These are phyloP conservation scores for Cinclus cinclus DNA, from an alignment of 2,113 vertebrate genomes.

Conservation along the genomic window DNA sequence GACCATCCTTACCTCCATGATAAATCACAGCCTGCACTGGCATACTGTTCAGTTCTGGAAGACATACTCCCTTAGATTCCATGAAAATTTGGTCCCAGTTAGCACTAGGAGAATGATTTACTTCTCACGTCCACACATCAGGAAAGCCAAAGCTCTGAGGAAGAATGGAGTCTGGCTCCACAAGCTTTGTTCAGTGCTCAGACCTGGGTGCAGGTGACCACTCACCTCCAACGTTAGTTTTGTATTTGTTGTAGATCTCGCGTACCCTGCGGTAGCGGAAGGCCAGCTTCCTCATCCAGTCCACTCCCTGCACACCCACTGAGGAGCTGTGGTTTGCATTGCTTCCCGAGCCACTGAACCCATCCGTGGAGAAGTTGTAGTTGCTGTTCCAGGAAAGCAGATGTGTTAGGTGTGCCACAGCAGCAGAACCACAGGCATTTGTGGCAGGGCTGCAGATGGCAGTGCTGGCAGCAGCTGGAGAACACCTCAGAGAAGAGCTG, in stretches of 20 bases:
- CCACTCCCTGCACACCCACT: constrained; percentile 89
- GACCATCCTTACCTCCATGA: fast-evolving
- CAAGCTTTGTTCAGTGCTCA: not conserved
- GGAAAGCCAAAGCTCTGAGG: not conserved
- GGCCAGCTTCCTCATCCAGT: constrained; percentile 98
- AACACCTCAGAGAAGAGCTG: not conserved
- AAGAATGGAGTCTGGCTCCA: not conserved
- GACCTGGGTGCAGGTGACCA: not conserved
- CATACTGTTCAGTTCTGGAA: not conserved
- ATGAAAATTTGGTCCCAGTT: not conserved
- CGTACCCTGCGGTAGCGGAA: constrained; percentile 95
- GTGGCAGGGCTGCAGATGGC: fast-evolving
- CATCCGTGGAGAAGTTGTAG: constrained; percentile 93
- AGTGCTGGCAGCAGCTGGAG: not conserved
- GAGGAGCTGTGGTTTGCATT: constrained; percentile 77
- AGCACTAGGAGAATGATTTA: not conserved
- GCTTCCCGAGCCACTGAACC: constrained; percentile 86
- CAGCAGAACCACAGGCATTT: not conserved
- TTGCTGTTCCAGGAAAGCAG: constrained; percentile 75
- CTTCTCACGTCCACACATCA: not conserved
- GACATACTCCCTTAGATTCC: fast-evolving
- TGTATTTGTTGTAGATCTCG: constrained; percentile 93
- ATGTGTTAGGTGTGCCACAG: not conserved
- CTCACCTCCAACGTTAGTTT: constrained; percentile 90
- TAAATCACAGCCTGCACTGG: not conserved